Base-by-base conservation (phyloP, 2,113 vertebrate species). In the Donacobius atricapilla region DNA sequence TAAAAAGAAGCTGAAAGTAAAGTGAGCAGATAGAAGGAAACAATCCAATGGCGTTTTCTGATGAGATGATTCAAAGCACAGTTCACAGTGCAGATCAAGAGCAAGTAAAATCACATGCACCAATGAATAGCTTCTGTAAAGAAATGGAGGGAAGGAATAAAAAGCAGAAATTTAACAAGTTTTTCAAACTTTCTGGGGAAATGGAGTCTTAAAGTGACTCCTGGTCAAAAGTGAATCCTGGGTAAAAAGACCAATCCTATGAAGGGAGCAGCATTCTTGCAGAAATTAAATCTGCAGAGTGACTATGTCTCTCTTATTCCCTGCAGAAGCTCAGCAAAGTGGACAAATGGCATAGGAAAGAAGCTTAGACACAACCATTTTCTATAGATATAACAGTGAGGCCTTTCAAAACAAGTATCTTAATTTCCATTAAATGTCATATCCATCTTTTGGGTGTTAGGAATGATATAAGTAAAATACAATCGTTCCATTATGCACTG, bases 321-420 rank as follows among this genome's bases (percentile, higher is more conserved):
- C 45, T 64, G 19, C 28, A 72, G 48, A 66, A 86, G 19, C 60
- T 83, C 58, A 91, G 35, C 15, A 21, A 80, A 69, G 45, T 64
- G n/a, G n/a, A 51, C 13, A 60, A 69, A 25, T 5, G 17, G 22
- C 9, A 7, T 24, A 48, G 64, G 20, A 47, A 73, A 73, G 22
- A 37, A 65, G 9, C n/a, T 53, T 23, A 18, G 22, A 22, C 24
- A 31, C 22, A 65, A 25, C 9, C 6, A 39, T 65, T 91, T 81
- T 3, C 27, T 65, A 10, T 25, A 37, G 1, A 15, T 6, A 0
- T 6, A 65, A 65, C 0, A 4, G 15, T 25, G 12, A 72, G 50
- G 18, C 6, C 16, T 75, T 75, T 77, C 35, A 69, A 56, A 94
- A 44, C 1, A 0, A 57, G 2, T 7, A 6, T 8, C 25, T 53